Base-by-base conservation (phyloP, 2,888 invertebrate genomes). In the Sclerodermus sp. region DNA sequence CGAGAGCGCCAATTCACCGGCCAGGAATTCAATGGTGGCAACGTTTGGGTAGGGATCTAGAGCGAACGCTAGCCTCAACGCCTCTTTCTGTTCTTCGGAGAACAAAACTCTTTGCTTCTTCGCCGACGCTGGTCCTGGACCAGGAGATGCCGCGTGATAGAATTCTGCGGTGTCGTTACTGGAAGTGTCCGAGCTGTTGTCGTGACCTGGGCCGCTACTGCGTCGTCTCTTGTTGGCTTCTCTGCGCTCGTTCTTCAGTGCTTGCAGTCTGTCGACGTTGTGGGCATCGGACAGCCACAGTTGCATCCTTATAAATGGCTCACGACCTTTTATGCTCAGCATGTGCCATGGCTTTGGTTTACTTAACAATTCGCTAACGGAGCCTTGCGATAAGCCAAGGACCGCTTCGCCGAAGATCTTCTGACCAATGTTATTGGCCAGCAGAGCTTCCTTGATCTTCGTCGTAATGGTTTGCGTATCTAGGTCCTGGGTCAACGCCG, bases 311-410 rank as follows among this genome's bases (percentile, higher is more conserved):
- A 96, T 94, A 79, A 96, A 96, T 0, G 96, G 95, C 74, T 98
- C 98, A 29, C 97, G 84, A 0, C 98, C 98, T 78, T 97, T 97
- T 76, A 96, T 95, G 74, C 96, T 96, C 47, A 98, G 84, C 96
- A 97, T 96, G 76, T 96, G 96, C 97, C 98, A 98, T 0, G 97
- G 97, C 73, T 98, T 98, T 3, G 98, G 98, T 78, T 97, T 97
- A 54, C 96, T 96, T 6, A 99, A 83, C 55, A 99, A 82, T 79
- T 99, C 99, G 70, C 96, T 96, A 10, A 97, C 97, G 1, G 97
- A 95, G 10, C 95, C 97, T 79, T 98, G 97, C 0, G 96, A 96
- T 23, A 98, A 82, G 0, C 96, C 97, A 12, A 99, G 83, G 2
- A 99, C 96, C 0, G 95, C 96, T 81, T 99, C 98, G 9, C 98